phyloP scores from a whole-genome alignment of 2,113 vertebrate genomes.

The Oryzias celebensis region DNA sequence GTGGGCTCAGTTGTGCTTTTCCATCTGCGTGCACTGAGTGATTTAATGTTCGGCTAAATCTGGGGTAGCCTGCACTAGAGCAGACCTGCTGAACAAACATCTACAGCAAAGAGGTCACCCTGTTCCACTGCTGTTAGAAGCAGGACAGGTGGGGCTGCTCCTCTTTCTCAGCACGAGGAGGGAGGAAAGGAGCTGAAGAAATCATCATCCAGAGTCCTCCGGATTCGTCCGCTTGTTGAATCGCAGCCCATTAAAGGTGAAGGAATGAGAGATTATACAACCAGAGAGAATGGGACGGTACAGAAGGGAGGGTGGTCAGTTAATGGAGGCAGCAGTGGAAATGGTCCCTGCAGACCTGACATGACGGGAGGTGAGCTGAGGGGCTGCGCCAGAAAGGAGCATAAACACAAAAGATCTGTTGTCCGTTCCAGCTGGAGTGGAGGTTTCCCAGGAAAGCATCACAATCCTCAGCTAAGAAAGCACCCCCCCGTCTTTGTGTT shows the following conservation, averaged over 20 bases:
- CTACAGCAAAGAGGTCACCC: slow-evolving; percentile 13
- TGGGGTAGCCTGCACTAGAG: slow-evolving; percentile 32
- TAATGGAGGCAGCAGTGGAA: slow-evolving; percentile 13
- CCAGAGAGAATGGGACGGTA: not conserved
- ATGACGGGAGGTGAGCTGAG: slow-evolving; percentile 1
- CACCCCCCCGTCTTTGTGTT: slow-evolving; percentile 42
- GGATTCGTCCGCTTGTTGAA: slow-evolving; percentile 2
- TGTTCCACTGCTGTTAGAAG: slow-evolving; percentile 32
- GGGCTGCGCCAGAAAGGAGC: slow-evolving; percentile 1
- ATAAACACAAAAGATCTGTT: slow-evolving; percentile 58
- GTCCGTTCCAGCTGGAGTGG: slow-evolving; percentile 43
- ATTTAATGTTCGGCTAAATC: slow-evolving; percentile 26
- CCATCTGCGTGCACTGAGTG: not conserved
- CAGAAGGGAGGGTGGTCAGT: slow-evolving; percentile 11
- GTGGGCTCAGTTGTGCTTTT: too few species aligned
- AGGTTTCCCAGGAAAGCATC: slow-evolving; percentile 55
- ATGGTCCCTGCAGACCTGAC: slow-evolving; percentile 19
- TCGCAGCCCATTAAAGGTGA: slow-evolving; percentile 22
- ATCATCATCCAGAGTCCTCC: not conserved
- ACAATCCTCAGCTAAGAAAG: slow-evolving; percentile 44
- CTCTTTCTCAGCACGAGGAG: slow-evolving; percentile 25
- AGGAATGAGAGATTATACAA: slow-evolving; percentile 12
- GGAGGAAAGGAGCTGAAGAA: not conserved
- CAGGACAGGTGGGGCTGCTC: slow-evolving; percentile 42
- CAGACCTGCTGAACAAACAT: slow-evolving; percentile 41